Percentiles rank a stretch among this genome's conserved stretches.
These are phyloP conservation scores for Okapia johnstoni DNA, from an alignment of 2,113 vertebrate species.

Conservation along the genomic window DNA sequence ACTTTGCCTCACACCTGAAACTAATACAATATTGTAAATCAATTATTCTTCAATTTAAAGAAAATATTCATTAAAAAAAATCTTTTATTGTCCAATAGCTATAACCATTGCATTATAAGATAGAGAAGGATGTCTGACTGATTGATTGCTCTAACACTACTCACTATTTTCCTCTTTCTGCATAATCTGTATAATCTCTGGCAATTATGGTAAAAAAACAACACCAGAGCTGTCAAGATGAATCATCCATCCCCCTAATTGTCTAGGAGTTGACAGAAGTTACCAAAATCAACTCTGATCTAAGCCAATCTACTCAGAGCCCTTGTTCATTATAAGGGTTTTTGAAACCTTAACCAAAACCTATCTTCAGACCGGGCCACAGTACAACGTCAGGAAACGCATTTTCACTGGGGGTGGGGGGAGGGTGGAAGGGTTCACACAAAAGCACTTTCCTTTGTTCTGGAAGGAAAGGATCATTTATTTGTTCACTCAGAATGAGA, in stretches of 20 bases:
- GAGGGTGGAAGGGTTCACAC: background rate
- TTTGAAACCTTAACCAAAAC: constrained; percentile 37
- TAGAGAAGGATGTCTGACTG: background rate
- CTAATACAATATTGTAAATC: background rate
- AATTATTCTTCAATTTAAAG: background rate
- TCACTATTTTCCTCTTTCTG: background rate
- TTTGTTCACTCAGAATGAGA: background rate
- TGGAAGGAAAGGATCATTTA: background rate
- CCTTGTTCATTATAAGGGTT: constrained; percentile 22
- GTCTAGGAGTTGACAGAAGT: background rate
- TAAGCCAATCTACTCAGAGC: background rate
- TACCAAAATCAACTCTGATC: constrained; percentile 9
- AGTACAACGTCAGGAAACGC: background rate
- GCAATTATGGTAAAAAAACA: background rate
- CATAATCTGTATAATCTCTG: background rate
- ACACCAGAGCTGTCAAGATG: background rate
- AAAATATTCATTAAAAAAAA: background rate
- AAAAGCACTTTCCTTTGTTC: background rate
- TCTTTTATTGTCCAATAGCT: background rate
- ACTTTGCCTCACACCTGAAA: background rate
- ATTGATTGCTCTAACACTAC: background rate
- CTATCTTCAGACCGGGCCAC: background rate
- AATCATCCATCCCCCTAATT: background rate
- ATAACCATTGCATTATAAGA: background rate
- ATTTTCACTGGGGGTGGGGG: background rate